Evolutionary conservation across 2,888 invertebrate species (phyloP).

Genomic region (Epinotia ramella): DNA sequence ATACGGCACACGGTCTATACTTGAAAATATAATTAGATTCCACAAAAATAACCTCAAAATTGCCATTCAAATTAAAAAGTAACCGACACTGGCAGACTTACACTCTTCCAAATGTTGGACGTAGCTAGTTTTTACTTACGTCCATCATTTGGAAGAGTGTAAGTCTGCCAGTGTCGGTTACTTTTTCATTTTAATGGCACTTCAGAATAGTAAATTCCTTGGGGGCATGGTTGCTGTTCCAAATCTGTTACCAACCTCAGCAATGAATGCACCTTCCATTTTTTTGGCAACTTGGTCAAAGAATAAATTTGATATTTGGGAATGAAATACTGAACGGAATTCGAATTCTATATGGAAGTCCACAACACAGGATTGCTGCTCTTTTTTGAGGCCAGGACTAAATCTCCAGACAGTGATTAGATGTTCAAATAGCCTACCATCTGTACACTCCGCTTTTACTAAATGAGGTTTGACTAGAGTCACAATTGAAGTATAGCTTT

Average conservation of each 20-base stretch:
- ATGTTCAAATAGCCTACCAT: conserved; percentile 95
- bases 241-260: conserved; percentile 91
- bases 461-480: conserved; percentile 89
- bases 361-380: conserved; percentile 93
- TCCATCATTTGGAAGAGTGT: too few relatives aligned
- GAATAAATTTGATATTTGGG: conserved; percentile 95
- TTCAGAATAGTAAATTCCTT: conserved; percentile 80
- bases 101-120: too few relatives aligned
- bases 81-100: too few relatives aligned
- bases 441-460: conserved; percentile 95
- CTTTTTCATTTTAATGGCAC: too few relatives aligned
- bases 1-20: too few relatives aligned
- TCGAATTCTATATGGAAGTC: conserved; percentile 97
- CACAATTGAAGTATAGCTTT: conserved; percentile 95
- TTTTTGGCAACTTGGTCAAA: conserved; percentile 98
- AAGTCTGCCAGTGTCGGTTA: too few relatives aligned
- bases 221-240: conserved; percentile 90
- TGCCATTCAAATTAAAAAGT: too few relatives aligned
- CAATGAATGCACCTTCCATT: conserved; percentile 97
- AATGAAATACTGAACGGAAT: conserved; percentile 95
- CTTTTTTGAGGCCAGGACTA: conserved; percentile 93
- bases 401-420: conserved; percentile 97
- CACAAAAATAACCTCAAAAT: too few relatives aligned
- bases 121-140: too few relatives aligned
- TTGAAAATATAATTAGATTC: too few relatives aligned